Percentiles rank a stretch among this genome's conserved stretches.
These are phyloP conservation scores for Cheilinus undulatus DNA, from an alignment of 2,113 vertebrate genomes.

Conservation along the genomic window DNA sequence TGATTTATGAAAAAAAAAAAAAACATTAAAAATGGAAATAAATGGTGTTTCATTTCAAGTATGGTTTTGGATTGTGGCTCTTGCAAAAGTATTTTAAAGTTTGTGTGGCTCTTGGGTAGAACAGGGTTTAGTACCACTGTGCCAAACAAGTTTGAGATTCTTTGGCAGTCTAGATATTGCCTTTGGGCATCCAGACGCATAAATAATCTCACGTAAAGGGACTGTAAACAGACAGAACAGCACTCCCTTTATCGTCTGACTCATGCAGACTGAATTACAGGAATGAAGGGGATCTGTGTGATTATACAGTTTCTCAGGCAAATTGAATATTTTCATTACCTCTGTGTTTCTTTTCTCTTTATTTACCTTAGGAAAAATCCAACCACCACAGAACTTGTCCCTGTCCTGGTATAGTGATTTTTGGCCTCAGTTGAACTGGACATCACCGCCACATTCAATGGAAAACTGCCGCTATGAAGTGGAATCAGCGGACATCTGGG, in stretches of 20 bases:
- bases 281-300: not conserved
- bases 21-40: no score
- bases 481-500: no score
- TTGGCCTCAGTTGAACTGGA: accelerated
- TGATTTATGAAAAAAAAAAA: no score
- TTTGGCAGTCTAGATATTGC: not conserved
- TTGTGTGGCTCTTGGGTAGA: no score
- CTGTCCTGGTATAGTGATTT: not conserved
- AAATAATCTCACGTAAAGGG: not conserved
- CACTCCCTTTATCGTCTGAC: not conserved
- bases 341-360: not conserved
- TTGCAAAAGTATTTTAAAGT: no score
- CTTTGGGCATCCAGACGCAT: accelerated
- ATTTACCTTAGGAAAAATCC: not conserved
- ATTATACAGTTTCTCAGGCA: not conserved
- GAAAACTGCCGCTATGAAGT: accelerated
- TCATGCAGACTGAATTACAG: not conserved
- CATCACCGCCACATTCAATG: not conserved
- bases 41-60: no score
- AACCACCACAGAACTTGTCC: conserved; percentile 30
- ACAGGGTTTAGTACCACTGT: no score
- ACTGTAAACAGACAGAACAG: not conserved
- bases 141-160: no score
- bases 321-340: no score
- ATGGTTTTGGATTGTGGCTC: no score